These are phyloP conservation scores for Drosophila nr. perissopoda DNA, from an alignment of 2,888 invertebrate genomes.

Conservation along the genomic window DNA sequence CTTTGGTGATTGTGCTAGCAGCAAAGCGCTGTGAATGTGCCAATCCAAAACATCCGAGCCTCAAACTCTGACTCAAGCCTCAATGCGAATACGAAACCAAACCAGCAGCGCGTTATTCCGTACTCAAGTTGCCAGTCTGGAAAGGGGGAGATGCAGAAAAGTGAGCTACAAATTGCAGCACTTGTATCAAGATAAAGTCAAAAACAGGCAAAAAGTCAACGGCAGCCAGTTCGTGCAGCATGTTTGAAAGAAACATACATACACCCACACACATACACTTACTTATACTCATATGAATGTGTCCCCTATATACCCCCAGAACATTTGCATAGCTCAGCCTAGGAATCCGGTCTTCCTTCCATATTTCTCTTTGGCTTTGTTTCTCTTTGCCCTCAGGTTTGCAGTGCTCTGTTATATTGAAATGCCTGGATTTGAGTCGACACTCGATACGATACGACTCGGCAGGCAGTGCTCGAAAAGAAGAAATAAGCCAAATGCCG, in stretches of 20 bases:
- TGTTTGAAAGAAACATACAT: slow-evolving; percentile 40
- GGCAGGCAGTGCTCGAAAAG: slow-evolving; percentile 22
- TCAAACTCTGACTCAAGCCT: slow-evolving; percentile 13
- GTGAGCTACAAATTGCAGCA: slow-evolving; percentile 73
- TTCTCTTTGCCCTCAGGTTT: slow-evolving; percentile 39
- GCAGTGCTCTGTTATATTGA: slow-evolving; percentile 41
- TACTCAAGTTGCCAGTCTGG: slow-evolving; percentile 21
- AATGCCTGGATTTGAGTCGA: slow-evolving; percentile 33
- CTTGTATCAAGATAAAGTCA: slow-evolving; percentile 77
- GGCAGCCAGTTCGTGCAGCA: slow-evolving; percentile 56
- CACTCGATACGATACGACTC: slow-evolving; percentile 9
- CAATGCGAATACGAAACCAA: slow-evolving; percentile 8
- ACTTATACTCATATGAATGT: neutral
- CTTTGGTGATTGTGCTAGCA: slow-evolving; percentile 49
- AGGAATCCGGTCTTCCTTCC: neutral
- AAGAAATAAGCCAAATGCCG: slow-evolving; percentile 29
- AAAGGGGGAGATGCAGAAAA: slow-evolving; percentile 37
- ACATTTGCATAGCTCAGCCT: slow-evolving; percentile 51
- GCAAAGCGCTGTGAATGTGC: slow-evolving; percentile 44
- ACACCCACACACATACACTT: neutral
- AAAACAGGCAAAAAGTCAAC: slow-evolving; percentile 65
- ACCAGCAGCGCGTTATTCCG: slow-evolving; percentile 21
- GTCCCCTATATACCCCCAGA: slow-evolving; percentile 7
- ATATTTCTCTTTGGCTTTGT: slow-evolving; percentile 39
- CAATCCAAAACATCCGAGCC: slow-evolving; percentile 42